Evolutionary conservation across 1,140 invertebrate species (phyloP).

Genomic region (Uloborus diversus): DNA sequence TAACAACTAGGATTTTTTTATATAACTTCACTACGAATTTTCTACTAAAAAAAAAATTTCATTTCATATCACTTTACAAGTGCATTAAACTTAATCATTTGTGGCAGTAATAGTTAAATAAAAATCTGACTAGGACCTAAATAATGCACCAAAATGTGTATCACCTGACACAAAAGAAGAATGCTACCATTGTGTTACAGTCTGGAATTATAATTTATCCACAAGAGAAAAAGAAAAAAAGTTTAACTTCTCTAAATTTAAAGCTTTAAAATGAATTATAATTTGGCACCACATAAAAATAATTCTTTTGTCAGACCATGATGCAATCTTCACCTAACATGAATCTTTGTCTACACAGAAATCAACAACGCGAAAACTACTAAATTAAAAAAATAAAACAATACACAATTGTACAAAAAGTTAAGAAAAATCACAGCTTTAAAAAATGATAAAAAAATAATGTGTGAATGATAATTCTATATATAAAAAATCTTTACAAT

Average conservation of each 20-base stretch:
- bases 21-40: too few species aligned
- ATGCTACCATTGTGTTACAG: too few species aligned
- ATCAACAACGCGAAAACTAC: background rate
- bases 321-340: constrained; percentile 1
- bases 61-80: too few species aligned
- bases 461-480: background rate
- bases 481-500: constrained; percentile 30
- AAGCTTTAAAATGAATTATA: background rate
- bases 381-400: constrained; percentile 34
- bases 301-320: background rate
- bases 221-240: too few species aligned
- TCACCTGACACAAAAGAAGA: too few species aligned
- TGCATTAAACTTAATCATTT: too few species aligned
- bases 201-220: too few species aligned
- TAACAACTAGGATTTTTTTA: constrained; percentile 3
- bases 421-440: constrained; percentile 53
- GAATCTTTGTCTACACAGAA: too few species aligned
- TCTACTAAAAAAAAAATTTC: too few species aligned
- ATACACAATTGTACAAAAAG: constrained; percentile 23
- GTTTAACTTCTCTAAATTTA: too few species aligned
- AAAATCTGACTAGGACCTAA: constrained; percentile 51
- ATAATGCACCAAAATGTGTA: constrained; percentile 9
- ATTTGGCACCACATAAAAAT: constrained; percentile 45
- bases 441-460: constrained; percentile 43
- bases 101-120: constrained; percentile 29